Conservation (phyloP, 2,113 vertebrate genomes). For the Phyllostomus hastatus region DNA sequence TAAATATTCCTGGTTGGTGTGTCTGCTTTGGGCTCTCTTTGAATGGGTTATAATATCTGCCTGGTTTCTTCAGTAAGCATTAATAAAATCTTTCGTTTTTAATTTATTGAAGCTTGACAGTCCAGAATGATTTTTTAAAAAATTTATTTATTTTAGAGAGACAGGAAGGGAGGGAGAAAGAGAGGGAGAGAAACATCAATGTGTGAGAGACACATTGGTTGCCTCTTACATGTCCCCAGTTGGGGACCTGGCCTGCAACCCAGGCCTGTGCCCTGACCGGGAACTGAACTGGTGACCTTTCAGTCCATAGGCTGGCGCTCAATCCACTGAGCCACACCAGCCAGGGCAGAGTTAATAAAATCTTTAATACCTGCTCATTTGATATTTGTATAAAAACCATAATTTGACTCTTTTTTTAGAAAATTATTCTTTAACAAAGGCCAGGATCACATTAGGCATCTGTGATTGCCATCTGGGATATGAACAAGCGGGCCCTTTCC, state of each 20-base stretch:
- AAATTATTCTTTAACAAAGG: not conserved
- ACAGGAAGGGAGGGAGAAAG: too few relatives aligned
- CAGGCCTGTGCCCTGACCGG: too few relatives aligned
- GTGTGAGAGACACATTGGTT: too few relatives aligned
- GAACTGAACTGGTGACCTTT: too few relatives aligned
- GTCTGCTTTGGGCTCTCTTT: constrained; percentile 12
- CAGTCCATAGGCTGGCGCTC: too few relatives aligned
- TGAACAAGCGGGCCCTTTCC: not conserved
- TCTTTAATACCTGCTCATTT: not conserved
- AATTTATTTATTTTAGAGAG: too few relatives aligned
- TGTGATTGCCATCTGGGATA: not conserved
- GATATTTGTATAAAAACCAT: not conserved
- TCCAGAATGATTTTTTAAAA: too few relatives aligned
- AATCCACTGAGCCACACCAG: too few relatives aligned
- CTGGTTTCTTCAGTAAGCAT: not conserved
- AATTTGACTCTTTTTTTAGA: not conserved
- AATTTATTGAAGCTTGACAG: too few relatives aligned
- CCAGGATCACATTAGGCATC: not conserved
- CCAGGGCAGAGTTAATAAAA: not conserved
- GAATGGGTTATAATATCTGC: not conserved
- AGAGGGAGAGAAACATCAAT: too few relatives aligned
- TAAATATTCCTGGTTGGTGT: not conserved
- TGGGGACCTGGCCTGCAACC: too few relatives aligned
- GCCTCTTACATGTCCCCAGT: too few relatives aligned
- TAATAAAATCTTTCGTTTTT: not conserved